Evolutionary conservation across 2,888 invertebrate species (phyloP).

Genomic region (Drosophila setosimentum): DNA sequence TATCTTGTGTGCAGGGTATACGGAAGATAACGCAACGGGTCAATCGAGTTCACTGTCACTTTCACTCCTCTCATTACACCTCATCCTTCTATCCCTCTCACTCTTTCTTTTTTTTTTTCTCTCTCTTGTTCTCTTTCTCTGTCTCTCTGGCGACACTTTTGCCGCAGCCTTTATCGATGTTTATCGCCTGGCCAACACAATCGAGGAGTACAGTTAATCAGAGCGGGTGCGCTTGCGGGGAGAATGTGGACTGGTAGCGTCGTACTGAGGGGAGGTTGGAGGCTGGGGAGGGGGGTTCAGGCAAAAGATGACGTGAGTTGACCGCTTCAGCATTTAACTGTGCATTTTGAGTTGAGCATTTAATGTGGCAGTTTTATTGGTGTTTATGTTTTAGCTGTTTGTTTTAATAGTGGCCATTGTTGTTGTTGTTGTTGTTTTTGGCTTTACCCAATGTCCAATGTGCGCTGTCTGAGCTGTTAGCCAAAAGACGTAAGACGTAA

Average conservation of each 20-base stretch:
- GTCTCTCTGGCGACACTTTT: constrained; percentile 33
- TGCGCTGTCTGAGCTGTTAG: constrained; percentile 8
- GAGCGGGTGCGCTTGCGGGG: constrained; percentile 8
- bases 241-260: neutral
- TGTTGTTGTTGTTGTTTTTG: constrained; percentile 1
- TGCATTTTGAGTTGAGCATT: constrained; percentile 47
- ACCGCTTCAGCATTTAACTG: constrained; percentile 55
- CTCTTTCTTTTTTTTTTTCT: no score
- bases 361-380: constrained; percentile 23
- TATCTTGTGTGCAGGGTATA: constrained; percentile 31
- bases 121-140: neutral
- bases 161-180: constrained; percentile 37
- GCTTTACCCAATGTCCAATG: constrained; percentile 17
- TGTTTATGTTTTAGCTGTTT: constrained; percentile 27
- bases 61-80: constrained; percentile 69
- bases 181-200: constrained; percentile 16
- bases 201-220: constrained; percentile 28
- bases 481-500: neutral
- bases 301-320: constrained; percentile 36
- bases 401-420: constrained; percentile 12
- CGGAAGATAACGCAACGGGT: constrained; percentile 65
- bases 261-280: neutral
- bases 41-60: constrained; percentile 84
- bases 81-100: neutral
- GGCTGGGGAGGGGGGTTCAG: neutral